phyloP scores from a whole-genome alignment of 2,113 vertebrate genomes.

The Heterocephalus glaber region DNA sequence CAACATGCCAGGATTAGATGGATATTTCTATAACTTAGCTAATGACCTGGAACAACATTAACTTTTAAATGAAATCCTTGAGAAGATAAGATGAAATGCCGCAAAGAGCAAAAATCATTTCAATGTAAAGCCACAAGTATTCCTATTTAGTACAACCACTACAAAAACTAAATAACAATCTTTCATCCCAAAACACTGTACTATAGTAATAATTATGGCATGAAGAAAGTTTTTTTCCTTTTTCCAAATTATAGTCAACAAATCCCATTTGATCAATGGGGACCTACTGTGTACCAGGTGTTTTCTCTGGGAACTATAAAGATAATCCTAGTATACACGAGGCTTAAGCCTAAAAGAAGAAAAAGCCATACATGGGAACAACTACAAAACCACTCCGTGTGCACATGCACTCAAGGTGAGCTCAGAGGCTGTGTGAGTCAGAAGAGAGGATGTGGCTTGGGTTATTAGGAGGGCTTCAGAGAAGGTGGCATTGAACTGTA shows the following conservation, averaged over 20 bases:
- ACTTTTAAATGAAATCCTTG: slow-evolving; percentile 23
- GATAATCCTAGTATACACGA: not conserved
- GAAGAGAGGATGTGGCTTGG: not conserved
- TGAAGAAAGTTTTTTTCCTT: not conserved
- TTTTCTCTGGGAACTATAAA: not conserved
- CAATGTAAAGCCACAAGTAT: not conserved
- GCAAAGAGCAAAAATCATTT: slow-evolving; percentile 7
- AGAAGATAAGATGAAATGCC: slow-evolving; percentile 7
- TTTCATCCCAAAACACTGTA: not conserved
- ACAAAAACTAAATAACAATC: not conserved
- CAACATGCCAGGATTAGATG: not conserved
- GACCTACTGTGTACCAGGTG: not conserved
- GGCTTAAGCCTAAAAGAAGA: not conserved
- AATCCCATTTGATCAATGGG: not conserved
- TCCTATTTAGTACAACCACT: not conserved
- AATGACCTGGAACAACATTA: slow-evolving; percentile 7
- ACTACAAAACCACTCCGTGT: not conserved
- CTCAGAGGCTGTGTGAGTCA: not conserved
- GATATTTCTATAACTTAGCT: not conserved
- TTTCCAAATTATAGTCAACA: not conserved
- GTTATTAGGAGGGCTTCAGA: not conserved
- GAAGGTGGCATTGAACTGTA: not conserved
- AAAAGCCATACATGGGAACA: not conserved
- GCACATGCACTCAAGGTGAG: no score
- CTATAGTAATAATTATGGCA: not conserved